Percentiles rank a stretch among this genome's conserved stretches.
Evolutionary conservation across 1,140 invertebrate genomes (phyloP).

Genomic region (Ostrea edulis): DNA sequence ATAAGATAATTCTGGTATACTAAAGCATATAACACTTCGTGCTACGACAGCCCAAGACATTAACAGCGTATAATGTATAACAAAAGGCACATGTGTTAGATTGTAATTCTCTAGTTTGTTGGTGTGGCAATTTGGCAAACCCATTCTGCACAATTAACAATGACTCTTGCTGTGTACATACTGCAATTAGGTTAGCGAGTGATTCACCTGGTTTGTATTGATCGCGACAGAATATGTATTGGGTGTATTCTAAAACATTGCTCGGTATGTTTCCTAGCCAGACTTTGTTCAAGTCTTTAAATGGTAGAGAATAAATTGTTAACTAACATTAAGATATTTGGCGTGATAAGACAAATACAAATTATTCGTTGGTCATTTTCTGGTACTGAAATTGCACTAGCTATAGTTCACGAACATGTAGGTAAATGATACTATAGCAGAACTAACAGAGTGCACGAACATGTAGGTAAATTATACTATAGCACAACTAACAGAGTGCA

Average conservation of each 20-base stretch:
- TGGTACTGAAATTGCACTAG: too few relatives aligned
- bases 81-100: not conserved
- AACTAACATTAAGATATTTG: too few relatives aligned
- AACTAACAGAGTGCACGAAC: not conserved
- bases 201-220: constrained; percentile 15
- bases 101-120: not conserved
- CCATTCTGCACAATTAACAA: not conserved
- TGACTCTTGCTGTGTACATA: not conserved
- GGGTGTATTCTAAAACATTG: not conserved
- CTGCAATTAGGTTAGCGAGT: not conserved
- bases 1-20: too few relatives aligned
- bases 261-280: not conserved
- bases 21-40: not conserved
- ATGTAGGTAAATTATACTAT: not conserved
- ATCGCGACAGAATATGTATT: not conserved
- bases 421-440: not conserved
- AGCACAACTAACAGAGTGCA: not conserved
- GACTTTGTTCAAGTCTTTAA: not conserved
- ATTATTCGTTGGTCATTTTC: too few relatives aligned
- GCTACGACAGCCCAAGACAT: not conserved
- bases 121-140: not conserved
- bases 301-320: not conserved
- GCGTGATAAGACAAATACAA: too few relatives aligned
- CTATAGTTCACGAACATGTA: not conserved
- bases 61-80: not conserved